phyloP scores from a whole-genome alignment of 2,888 invertebrate genomes.

The Pyrgus malvae region DNA sequence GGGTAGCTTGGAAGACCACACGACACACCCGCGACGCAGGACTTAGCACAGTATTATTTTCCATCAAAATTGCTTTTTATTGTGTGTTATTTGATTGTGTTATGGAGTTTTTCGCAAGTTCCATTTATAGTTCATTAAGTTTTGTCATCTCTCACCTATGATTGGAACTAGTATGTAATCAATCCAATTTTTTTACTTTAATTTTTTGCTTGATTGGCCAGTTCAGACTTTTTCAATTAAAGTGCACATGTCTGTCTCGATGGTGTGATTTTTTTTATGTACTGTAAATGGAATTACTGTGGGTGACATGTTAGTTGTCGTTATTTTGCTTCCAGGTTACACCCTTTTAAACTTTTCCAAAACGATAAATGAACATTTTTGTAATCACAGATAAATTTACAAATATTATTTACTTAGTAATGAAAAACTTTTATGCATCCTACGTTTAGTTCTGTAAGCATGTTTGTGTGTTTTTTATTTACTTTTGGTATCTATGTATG shows the following conservation, averaged over 20 bases:
- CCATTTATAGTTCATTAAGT: slow-evolving; percentile 38
- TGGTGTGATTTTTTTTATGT: slow-evolving; percentile 67
- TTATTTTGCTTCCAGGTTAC: slow-evolving; percentile 80
- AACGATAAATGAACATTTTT: slow-evolving; percentile 39
- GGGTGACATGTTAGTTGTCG: slow-evolving; percentile 76
- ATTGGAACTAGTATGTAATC: slow-evolving; percentile 54
- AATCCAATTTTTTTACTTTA: slow-evolving; percentile 45
- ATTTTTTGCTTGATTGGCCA: slow-evolving; percentile 62
- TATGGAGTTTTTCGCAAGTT: slow-evolving; percentile 43
- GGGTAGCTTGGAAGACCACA: slow-evolving; percentile 79
- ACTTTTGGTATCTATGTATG: slow-evolving; percentile 23
- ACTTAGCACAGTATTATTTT: slow-evolving; percentile 70
- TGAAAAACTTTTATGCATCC: slow-evolving; percentile 59
- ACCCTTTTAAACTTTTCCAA: slow-evolving; percentile 61
- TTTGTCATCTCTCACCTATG: slow-evolving; percentile 54
- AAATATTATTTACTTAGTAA: slow-evolving; percentile 52
- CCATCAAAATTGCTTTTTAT: slow-evolving; percentile 77
- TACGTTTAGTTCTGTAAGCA: slow-evolving; percentile 67
- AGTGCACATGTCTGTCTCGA: slow-evolving; percentile 67
- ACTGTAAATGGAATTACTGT: slow-evolving; percentile 62
- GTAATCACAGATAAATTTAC: slow-evolving; percentile 80
- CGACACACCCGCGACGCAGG: slow-evolving; percentile 79
- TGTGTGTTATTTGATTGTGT: slow-evolving; percentile 69
- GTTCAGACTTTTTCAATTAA: slow-evolving; percentile 50
- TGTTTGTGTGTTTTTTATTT: slow-evolving; percentile 61